Evolutionary conservation across 2,797 vertebrate species (phyloP).

Genomic region (Atherinosoma microstoma): DNA sequence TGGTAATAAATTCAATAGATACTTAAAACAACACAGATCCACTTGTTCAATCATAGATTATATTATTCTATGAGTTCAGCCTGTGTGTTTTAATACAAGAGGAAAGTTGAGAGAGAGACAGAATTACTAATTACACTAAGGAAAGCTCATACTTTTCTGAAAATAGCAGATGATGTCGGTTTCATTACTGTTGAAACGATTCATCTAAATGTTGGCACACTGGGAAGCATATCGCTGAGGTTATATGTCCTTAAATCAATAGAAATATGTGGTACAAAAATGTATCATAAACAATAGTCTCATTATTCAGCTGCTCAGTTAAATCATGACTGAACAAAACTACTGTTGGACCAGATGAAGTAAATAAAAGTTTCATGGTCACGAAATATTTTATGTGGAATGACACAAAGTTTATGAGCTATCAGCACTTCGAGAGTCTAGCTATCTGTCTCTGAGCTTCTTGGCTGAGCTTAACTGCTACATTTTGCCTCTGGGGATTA

Average conservation of each 20-base stretch:
- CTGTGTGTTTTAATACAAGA: conserved; percentile 5
- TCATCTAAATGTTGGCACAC: conserved; percentile 4
- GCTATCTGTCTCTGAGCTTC: conserved; percentile 25
- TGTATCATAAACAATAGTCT: not conserved
- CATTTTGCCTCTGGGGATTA: not conserved
- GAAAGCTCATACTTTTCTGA: conserved; percentile 4
- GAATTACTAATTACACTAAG: conserved; percentile 30
- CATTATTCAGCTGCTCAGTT: conserved; percentile 24
- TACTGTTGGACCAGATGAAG: conserved; percentile 36
- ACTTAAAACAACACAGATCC: too few relatives aligned
- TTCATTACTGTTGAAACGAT: conserved; percentile 20
- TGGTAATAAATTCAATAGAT: too few relatives aligned
- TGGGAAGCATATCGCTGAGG: not conserved
- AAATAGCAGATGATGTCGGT: conserved; percentile 14
- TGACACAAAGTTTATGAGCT: conserved; percentile 34
- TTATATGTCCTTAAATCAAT: conserved; percentile 34
- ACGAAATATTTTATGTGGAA: conserved; percentile 40
- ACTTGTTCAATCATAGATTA: too few relatives aligned
- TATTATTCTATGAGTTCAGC: not conserved
- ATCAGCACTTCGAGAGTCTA: conserved; percentile 2
- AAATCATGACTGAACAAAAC: conserved; percentile 29
- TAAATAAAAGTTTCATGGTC: conserved; percentile 50
- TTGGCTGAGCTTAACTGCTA: conserved; percentile 10
- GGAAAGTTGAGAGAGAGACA: conserved; percentile 19
- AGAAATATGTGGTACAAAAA: conserved; percentile 23